phyloP scores from a whole-genome alignment of 2,113 vertebrate genomes.

The Alethe castanea region DNA sequence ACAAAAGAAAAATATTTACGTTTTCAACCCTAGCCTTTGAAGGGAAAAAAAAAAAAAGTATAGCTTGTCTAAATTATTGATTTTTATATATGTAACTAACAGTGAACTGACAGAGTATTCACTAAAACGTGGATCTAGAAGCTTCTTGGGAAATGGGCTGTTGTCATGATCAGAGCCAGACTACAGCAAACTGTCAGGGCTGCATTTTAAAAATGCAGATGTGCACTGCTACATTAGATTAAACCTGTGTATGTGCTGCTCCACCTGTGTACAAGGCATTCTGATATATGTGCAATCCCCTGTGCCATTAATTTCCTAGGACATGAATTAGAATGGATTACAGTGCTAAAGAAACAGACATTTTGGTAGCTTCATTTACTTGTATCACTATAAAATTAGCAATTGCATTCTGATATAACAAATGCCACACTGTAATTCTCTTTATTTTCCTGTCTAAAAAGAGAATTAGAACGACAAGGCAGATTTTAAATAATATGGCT shows the following conservation, averaged over 20 bases:
- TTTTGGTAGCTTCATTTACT: background rate
- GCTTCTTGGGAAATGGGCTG: background rate
- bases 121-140: background rate
- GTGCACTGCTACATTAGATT: background rate
- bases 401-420: background rate
- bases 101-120: background rate
- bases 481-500: background rate
- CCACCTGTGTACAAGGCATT: background rate
- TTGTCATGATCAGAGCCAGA: background rate
- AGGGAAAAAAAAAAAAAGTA: background rate
- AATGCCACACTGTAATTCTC: background rate
- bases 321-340: background rate
- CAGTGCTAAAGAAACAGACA: background rate
- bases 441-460: background rate
- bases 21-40: constrained; percentile 23
- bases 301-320: background rate
- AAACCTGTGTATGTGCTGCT: background rate
- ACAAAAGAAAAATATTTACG: background rate
- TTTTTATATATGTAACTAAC: background rate
- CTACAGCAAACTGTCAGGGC: background rate
- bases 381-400: background rate
- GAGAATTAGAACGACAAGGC: background rate
- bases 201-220: background rate
- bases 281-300: background rate
- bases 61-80: background rate